phyloP scores from a whole-genome alignment of 2,113 vertebrate species.

The Misgurnus mizolepis region DNA sequence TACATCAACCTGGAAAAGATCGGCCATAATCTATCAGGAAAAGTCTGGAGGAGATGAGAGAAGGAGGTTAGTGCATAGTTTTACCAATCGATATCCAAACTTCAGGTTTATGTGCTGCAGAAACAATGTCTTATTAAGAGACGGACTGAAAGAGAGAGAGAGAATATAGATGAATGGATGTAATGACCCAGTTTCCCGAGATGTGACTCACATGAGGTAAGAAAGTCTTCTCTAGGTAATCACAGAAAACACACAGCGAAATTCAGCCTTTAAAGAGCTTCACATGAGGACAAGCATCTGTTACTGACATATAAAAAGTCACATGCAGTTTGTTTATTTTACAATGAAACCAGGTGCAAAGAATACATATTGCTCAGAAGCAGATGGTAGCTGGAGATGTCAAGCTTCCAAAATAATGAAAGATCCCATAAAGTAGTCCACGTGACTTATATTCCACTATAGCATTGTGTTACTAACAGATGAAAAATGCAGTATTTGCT shows the following conservation, averaged over 20 bases:
- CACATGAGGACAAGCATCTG: background rate
- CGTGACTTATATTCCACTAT: too few species aligned
- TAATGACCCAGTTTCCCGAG: conserved; percentile 55
- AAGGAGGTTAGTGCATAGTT: background rate
- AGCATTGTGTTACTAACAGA: too few species aligned
- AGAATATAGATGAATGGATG: conserved; percentile 24
- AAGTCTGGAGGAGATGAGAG: background rate
- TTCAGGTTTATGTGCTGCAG: background rate
- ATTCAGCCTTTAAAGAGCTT: background rate
- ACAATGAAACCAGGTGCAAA: background rate
- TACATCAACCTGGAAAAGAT: too few species aligned
- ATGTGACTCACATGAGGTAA: conserved; percentile 11
- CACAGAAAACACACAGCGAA: conserved; percentile 4
- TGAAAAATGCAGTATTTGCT: too few species aligned
- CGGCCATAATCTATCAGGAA: background rate
- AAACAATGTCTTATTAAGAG: conserved; percentile 30
- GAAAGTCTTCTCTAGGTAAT: conserved; percentile 23
- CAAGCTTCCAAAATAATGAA: background rate
- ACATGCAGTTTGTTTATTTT: too few species aligned
- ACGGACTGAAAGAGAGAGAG: background rate
- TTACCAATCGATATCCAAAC: conserved; percentile 26
- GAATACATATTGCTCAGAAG: background rate
- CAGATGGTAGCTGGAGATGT: background rate
- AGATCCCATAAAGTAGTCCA: background rate
- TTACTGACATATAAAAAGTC: background rate